Evolutionary conservation across 2,113 vertebrate species (phyloP), one percentile per base, ranked within the genome.

Genomic region (Tretioscincus oriximinensis): DNA sequence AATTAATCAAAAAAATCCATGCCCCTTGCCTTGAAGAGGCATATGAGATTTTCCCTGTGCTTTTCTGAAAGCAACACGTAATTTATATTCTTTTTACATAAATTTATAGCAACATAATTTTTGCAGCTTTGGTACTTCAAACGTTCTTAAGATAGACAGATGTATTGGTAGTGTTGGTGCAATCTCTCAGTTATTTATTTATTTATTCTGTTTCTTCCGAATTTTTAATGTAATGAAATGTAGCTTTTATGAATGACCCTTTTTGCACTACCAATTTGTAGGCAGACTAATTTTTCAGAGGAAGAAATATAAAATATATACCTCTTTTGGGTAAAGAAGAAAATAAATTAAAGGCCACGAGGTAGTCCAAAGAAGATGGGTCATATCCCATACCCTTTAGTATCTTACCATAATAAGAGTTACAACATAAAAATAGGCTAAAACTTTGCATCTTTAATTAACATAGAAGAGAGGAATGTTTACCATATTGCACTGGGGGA

Each of bases 1-100:
- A 63, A 66, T 54, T 74, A 87, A 85, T 45, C n/a, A 3, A 26
- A 29, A 45, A 28, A 31, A 84, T 77, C 81, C 66, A 31, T 85
- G 76, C 11, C 73, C 54, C 31, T 47, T 64, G 82, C 73, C 75
- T 84, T 65, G 81, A 80, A 4, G 76, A 82, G 11, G 31, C 3
- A 24, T 73, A 26, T 7, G n/a, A 21, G 1, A 29, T 69, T 86
- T 84, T 58, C 83, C 3, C 76, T 5, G 79, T 29, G 41, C 9
- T 73, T 78, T 47, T 31, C 83, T 16, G 21, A 66, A 84, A 58
- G 78, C 74, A 20, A 81, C 45, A 70, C 60, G 60, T 47, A 80
- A 63, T 72, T 63, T 80, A 63, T 63, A 68, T 47, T 70, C 29
- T 54, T 67, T 35, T 78, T 28, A 61, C 26, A 28, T 78, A n/a